Base-by-base conservation (phyloP, 2,888 invertebrate species). In the Parnassius mnemosyne region DNA sequence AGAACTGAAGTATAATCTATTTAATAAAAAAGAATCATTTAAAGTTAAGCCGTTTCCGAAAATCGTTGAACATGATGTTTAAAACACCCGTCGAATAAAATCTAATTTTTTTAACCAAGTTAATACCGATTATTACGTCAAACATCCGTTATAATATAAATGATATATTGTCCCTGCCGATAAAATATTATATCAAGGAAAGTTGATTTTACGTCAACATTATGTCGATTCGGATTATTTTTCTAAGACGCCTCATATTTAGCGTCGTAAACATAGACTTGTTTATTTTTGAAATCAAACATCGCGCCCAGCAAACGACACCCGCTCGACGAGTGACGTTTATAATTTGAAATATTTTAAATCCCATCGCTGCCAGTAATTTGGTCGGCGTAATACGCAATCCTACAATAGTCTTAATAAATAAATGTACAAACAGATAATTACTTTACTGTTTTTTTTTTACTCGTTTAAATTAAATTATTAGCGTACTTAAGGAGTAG, bases 201-300 rank as follows among this genome's bases (percentile, higher is more conserved):
- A 52, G 66, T 64, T 60, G 57, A 59, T 63, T 42, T 60, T 65
- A 44, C 54, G 46, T 52, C 61, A 16, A n/a, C 60, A 53, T 64
- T 54, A 25, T 55, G 60, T 60, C 49, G 61, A 13, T 62, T 67
- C 60, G 59, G 67, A 65, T 71, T 72, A 71, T 72, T 76, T 73
- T 70, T 67, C 65, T 66, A 67, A 69, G 69, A 64, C 63, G 70
- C 69, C 69, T 71, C 69, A 71, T 71, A 71, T 70, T 65, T 61
- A 65, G 51, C 65, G 66, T 59, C 60, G 60, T 71, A 68, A 68
- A 71, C 65, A 66, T 56, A 9, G 54, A n/a, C 44, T 49, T 69
- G 69, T 74, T 72, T 72, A 68, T 66, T 62, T 65, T 53, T 46
- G 41, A 55, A 53, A 51, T 64, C 56, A 53, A 64, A 66, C 66